phyloP scores from a whole-genome alignment of 2,888 invertebrate species.

The Teinopalpus imperialis region DNA sequence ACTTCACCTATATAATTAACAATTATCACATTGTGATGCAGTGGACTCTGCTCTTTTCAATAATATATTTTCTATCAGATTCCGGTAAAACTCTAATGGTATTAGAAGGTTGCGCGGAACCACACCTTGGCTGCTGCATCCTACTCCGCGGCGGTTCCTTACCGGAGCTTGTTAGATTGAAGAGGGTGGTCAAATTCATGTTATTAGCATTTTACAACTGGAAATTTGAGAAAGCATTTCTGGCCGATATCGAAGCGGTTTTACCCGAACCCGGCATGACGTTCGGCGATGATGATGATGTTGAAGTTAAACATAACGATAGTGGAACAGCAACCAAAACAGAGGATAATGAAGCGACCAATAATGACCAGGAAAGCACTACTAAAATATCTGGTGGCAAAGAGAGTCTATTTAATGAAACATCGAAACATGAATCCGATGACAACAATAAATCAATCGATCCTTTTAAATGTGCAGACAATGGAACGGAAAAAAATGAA shows the following conservation, averaged over 20 bases:
- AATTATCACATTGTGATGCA: too few species aligned
- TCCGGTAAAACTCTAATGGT: constrained; percentile 94
- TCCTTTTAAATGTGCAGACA: constrained; percentile 3
- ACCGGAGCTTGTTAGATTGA: constrained; percentile 90
- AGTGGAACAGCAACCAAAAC: constrained; percentile 31
- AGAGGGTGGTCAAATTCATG: constrained; percentile 91
- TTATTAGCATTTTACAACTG: constrained; percentile 94
- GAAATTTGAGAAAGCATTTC: constrained; percentile 94
- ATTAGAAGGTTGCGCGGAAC: constrained; percentile 93
- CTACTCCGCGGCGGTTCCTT: constrained; percentile 89
- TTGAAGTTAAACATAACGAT: constrained; percentile 37
- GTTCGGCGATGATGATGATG: constrained; percentile 60
- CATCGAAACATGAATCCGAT: background rate
- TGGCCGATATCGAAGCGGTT: constrained; percentile 89
- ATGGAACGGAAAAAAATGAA: background rate
- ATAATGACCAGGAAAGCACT: constrained; percentile 14
- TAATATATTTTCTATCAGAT: too few species aligned
- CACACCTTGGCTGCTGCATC: constrained; percentile 93
- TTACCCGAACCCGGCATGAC: constrained; percentile 69
- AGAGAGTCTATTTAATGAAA: constrained; percentile 12
- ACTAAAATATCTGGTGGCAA: background rate
- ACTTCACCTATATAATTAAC: too few species aligned
- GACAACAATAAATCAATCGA: constrained; percentile 2
- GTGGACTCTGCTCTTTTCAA: too few species aligned
- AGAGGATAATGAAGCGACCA: constrained; percentile 32